Base-by-base conservation (phyloP, 2,888 invertebrate genomes). In the Dorcus parallelipipedus region DNA sequence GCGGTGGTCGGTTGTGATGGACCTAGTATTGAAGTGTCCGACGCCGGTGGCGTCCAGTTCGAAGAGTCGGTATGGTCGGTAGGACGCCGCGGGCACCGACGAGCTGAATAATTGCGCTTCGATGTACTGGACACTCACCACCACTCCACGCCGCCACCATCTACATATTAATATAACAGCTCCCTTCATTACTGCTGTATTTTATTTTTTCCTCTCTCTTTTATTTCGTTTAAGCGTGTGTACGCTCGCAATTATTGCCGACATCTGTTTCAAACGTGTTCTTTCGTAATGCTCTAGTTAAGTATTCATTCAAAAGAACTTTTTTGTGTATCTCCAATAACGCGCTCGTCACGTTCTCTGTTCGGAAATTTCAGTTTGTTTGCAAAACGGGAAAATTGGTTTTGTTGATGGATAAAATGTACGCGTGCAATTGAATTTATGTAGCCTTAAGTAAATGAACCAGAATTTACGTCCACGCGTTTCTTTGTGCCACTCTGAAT, bases 21-120 rank as follows among this genome's bases (percentile, higher is more conserved):
- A 45, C 45, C 45, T 17, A 17, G 45, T 45, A 45, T 45, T 23
- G 45, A 45, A 45, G 45, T 45, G 45, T 10, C 17, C 41, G 41
- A 41, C 41, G 41, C 45, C 45, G 45, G 17, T 45, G 9, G 45
- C 20, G 45, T 17, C 17, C 14, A 45, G 23, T 20, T 45, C 45
- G 45, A 45, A 45, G 20, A 45, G 45, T 45, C 23, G 14, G 45
- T 23, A 45, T 54, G 47, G 45, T 54, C 45, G 43, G 54, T 45
- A n/a, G 45, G 47, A 20, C 54, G 54, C 54, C 54, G 9, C 10
- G 54, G 54, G 54, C 54, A 45, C 20, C 43, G 47, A 17, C 26
- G 38, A 45, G 45, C 47, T 54, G 54, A 54, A 54, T 54, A 54
- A 54, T 54, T 54, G 54, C 54, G 43, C 45, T 54, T 47, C 45